Evolutionary conservation across 53 echinoderm and acorn worm species (phyloP).

Genomic region (Mesocentrotus franciscanus): DNA sequence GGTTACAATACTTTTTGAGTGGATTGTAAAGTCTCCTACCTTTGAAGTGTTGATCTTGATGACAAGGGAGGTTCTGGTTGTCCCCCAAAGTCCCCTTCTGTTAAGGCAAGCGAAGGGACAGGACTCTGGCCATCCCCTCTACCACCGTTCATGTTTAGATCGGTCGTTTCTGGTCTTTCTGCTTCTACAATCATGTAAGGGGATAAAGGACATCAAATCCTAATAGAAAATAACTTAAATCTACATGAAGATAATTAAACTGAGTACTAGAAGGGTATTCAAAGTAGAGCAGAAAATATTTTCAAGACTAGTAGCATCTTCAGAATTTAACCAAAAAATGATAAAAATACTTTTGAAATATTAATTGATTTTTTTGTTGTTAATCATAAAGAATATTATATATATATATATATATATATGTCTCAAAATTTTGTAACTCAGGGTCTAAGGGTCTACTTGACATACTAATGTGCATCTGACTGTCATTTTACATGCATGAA

Average conservation of each 20-base stretch:
- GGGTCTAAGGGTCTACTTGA: too few relatives aligned
- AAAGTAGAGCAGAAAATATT: neutral
- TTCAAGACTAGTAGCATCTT: neutral
- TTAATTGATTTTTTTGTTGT: too few relatives aligned
- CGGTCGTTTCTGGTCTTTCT: conserved; percentile 51
- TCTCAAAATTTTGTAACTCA: too few relatives aligned
- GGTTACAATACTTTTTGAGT: neutral
- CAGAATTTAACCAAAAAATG: too few relatives aligned
- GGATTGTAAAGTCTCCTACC: conserved; percentile 54
- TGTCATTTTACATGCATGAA: too few relatives aligned
- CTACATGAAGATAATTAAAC: neutral
- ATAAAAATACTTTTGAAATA: too few relatives aligned
- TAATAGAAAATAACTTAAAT: too few relatives aligned
- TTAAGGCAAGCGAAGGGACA: conserved; percentile 86
- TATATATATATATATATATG: too few relatives aligned
- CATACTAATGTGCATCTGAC: too few relatives aligned
- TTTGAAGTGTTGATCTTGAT: conserved; percentile 89
- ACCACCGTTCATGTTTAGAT: conserved; percentile 53
- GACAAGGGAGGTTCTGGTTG: conserved; percentile 66
- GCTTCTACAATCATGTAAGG: conserved; percentile 13
- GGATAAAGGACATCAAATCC: neutral
- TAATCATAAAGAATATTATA: too few relatives aligned
- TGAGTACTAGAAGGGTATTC: neutral
- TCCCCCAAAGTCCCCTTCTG: conserved; percentile 89
- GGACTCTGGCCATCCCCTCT: conserved; percentile 76